These are phyloP conservation scores for Bimastos eiseni DNA, from an alignment of 2,888 invertebrate genomes.

Conservation along the genomic window DNA sequence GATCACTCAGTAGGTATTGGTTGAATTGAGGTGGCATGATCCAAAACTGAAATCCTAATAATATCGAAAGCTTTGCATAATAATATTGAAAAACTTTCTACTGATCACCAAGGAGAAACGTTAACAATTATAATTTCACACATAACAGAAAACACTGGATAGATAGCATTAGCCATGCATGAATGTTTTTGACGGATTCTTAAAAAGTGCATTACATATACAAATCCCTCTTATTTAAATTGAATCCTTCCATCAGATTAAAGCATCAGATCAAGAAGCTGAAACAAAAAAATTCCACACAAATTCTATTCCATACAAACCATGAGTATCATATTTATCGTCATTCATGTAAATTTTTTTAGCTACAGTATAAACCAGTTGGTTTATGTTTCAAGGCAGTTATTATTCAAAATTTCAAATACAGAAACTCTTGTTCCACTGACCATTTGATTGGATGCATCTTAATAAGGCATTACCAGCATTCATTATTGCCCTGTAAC, in stretches of 20 bases:
- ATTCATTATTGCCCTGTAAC: background rate
- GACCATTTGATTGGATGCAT: background rate
- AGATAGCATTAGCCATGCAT: background rate
- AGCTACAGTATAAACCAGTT: background rate
- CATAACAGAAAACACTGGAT: no score
- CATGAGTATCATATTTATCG: background rate
- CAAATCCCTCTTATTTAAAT: background rate
- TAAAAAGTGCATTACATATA: background rate
- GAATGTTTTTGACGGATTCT: background rate
- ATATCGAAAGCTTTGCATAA: no score
- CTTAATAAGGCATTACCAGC: background rate
- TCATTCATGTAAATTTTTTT: background rate
- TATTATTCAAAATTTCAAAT: background rate
- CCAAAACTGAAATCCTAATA: no score
- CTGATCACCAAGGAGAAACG: no score
- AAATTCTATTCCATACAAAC: background rate
- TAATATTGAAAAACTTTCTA: no score
- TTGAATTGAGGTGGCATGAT: no score
- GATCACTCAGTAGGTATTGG: no score
- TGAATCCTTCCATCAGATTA: background rate
- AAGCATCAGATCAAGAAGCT: constrained; percentile 13
- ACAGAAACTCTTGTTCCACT: background rate
- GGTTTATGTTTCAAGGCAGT: background rate
- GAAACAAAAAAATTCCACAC: background rate
- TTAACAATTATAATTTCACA: no score